Percentiles rank a stretch among this genome's conserved stretches.
Conservation (phyloP, 64 coral and sea anemone genomes). For the Acropora yongei region DNA sequence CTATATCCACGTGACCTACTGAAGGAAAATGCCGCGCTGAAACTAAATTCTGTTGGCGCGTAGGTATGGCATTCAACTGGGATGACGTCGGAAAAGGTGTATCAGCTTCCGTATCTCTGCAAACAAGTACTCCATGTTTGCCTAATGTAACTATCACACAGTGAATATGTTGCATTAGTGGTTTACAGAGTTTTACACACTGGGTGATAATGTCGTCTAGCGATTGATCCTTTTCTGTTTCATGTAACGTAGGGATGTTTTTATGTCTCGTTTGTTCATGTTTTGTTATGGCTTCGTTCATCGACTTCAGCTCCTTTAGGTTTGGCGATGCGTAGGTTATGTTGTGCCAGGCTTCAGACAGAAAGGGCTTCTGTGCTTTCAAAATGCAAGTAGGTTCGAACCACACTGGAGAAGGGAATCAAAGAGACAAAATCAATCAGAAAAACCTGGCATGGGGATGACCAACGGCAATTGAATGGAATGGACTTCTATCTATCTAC, state of each 20-base stretch:
- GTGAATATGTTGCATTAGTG: conserved; percentile 84
- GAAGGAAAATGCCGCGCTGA: conserved; percentile 88
- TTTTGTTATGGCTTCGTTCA: conserved; percentile 70
- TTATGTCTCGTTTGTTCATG: not conserved
- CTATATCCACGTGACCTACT: conserved; percentile 49
- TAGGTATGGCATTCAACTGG: conserved; percentile 18
- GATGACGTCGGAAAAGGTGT: conserved; percentile 75
- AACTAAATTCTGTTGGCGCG: conserved; percentile 64
- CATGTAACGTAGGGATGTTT: conserved; percentile 12
- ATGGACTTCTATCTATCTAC: too few relatives aligned
- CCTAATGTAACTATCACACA: conserved; percentile 89
- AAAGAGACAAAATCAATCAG: too few relatives aligned
- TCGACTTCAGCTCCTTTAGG: conserved; percentile 87
- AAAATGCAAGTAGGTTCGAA: conserved; percentile 95
- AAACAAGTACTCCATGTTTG: conserved; percentile 84
- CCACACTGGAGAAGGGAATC: conserved; percentile 70
- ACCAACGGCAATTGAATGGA: too few relatives aligned
- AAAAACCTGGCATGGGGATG: too few relatives aligned
- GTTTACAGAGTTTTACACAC: conserved; percentile 84
- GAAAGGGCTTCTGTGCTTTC: conserved; percentile 87
- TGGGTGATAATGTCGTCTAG: conserved; percentile 83
- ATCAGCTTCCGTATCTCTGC: conserved; percentile 81
- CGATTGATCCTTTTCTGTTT: not conserved
- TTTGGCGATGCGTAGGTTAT: conserved; percentile 96
- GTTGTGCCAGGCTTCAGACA: conserved; percentile 66